phyloP scores from a whole-genome alignment of 2,113 vertebrate genomes.

The Clupea harengus region DNA sequence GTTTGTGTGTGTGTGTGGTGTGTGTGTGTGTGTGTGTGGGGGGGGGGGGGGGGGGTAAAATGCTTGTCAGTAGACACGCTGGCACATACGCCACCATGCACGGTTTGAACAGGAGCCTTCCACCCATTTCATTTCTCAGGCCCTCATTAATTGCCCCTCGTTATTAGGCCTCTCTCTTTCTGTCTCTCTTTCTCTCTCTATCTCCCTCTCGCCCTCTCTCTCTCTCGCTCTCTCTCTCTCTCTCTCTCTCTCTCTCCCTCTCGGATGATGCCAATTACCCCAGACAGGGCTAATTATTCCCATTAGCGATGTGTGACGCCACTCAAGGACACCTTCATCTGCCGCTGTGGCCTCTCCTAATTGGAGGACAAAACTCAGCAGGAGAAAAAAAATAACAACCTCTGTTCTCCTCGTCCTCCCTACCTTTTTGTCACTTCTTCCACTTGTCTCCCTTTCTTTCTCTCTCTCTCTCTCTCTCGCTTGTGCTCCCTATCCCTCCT shows the following conservation, averaged over 20 bases:
- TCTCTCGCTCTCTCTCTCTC: background rate
- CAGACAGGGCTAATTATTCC: constrained; percentile 40
- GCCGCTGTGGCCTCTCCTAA: constrained; percentile 9
- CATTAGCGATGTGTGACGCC: constrained; percentile 35
- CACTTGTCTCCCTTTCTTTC: background rate
- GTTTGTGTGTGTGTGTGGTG: too few species aligned
- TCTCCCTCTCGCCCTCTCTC: constrained; percentile 19
- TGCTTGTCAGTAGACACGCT: background rate
- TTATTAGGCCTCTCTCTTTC: background rate
- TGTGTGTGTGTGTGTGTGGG: background rate
- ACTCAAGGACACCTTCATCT: constrained; percentile 46
- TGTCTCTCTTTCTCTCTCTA: background rate
- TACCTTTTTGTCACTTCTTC: too few species aligned
- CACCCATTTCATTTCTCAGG: background rate
- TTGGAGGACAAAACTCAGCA: constrained; percentile 6
- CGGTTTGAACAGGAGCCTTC: background rate
- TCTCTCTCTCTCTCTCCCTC: constrained; percentile 18
- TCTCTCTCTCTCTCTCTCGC: background rate
- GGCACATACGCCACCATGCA: background rate
- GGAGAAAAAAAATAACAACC: background rate
- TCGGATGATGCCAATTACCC: constrained; percentile 40
- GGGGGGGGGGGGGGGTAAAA: background rate
- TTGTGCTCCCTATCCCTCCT: background rate
- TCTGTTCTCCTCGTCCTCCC: background rate
- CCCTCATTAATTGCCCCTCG: background rate